Conservation (phyloP, 2,113 vertebrate genomes). For the Numida meleagris region DNA sequence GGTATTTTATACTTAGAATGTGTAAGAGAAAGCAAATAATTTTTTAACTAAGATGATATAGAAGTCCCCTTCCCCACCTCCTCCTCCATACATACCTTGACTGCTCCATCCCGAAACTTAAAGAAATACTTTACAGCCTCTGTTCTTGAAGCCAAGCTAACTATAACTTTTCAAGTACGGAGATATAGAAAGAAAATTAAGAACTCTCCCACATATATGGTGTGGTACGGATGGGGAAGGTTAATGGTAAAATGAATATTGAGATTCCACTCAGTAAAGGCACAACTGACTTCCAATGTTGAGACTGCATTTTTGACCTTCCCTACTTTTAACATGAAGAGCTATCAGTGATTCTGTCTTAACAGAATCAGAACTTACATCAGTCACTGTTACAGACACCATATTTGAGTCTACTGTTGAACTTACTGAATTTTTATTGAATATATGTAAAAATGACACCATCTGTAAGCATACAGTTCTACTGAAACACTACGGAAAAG, state of each 20-base stretch:
- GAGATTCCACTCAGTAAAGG: not conserved
- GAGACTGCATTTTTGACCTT: not conserved
- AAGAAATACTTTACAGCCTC: not conserved
- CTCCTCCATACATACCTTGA: not conserved
- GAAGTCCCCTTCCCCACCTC: not conserved
- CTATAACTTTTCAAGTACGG: not conserved
- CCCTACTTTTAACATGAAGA: not conserved
- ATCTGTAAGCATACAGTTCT: not conserved
- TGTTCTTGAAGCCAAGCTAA: not conserved
- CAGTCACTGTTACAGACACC: not conserved
- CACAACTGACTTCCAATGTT: not conserved
- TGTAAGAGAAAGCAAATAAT: not conserved
- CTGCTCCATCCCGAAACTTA: not conserved
- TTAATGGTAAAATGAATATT: accelerated
- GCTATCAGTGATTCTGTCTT: not conserved
- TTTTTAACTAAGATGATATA: not conserved
- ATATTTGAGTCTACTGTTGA: not conserved
- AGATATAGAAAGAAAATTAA: not conserved
- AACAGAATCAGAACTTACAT: not conserved
- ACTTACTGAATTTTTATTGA: not conserved
- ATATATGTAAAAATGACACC: not conserved
- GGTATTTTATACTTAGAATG: not conserved
- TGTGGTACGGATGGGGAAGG: not conserved
- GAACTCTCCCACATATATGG: not conserved
- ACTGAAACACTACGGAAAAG: not conserved